Base-by-base conservation (phyloP, 2,888 invertebrate species). In the Dioctria rufipes region DNA sequence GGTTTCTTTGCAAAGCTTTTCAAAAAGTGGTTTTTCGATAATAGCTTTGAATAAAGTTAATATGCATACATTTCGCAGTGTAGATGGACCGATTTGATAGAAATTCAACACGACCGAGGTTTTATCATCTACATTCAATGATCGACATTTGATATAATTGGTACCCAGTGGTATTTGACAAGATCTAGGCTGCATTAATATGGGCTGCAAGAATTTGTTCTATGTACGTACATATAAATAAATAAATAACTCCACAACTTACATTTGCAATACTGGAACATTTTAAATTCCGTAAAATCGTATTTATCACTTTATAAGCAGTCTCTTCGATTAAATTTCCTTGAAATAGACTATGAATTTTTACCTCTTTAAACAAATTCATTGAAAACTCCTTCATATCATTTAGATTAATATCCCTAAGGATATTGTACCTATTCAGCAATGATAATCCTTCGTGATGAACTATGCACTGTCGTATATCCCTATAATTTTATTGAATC, bases 21-120 rank as follows among this genome's bases (percentile, higher is more conserved):
- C 94, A 89, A 97, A 98, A 66, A 96, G 90, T 0, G 97, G 97
- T 89, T 97, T 97, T 86, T 95, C 94, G 91, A 97, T 95, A 80
- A 96, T 89, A 90, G 95, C 95, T 91, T 94, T 92, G 49, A 97
- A 88, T 51, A 96, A 88, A 87, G 96, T 95, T 2, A 95, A 90
- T 0, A 94, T 91, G 81, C 93, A 92, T 66, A 92, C 92, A 81
- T 92, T 91, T 37, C 89, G 90, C 2, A 94, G 88, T 0, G 91
- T 91, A 65, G 91, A 91, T 0, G 91, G 90, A 3, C 93, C 94
- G 25, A 92, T 92, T 88, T 97, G 97, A 89, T 96, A 98, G 89
- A 96, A 97, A 90, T 96, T 96, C 9, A 93, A 93, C 49, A 96
- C 92, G 80, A 95, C 92, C 11, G 95, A 95, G 89, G 97, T 97